Evolutionary conservation across 2,888 invertebrate genomes (phyloP).

Genomic region (Eupithecia abbreviata): DNA sequence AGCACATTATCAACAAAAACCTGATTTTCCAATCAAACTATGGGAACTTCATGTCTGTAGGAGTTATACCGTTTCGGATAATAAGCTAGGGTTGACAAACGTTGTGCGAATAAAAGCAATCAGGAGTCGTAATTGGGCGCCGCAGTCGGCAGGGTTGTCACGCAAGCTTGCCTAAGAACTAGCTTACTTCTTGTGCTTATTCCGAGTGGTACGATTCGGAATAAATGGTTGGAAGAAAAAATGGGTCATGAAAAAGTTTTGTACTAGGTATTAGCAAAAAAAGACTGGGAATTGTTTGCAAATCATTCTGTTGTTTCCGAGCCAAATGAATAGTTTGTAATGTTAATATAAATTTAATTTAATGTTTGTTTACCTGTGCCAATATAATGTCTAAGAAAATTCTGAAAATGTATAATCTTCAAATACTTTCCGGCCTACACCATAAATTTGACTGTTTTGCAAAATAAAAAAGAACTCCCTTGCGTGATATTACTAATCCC

Average conservation of each 20-base stretch:
- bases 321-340: not conserved
- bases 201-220: constrained; percentile 1
- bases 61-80: constrained; percentile 46
- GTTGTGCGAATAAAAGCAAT: constrained; percentile 61
- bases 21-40: constrained; percentile 22
- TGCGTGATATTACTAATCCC: no score
- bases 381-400: not conserved
- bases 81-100: constrained; percentile 59
- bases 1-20: constrained; percentile 12
- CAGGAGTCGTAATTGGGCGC: constrained; percentile 56
- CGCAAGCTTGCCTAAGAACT: constrained; percentile 6
- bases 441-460: no score
- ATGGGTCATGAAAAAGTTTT: not conserved
- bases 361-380: not conserved
- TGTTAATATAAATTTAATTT: not conserved
- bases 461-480: no score
- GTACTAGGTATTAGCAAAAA: not conserved
- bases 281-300: not conserved
- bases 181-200: constrained; percentile 1
- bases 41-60: constrained; percentile 40
- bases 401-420: not conserved
- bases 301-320: not conserved
- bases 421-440: no score
- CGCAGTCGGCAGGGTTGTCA: constrained; percentile 40
- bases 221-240: not conserved